phyloP scores from a whole-genome alignment of 1,140 invertebrate genomes.

The Wasmannia auropunctata region DNA sequence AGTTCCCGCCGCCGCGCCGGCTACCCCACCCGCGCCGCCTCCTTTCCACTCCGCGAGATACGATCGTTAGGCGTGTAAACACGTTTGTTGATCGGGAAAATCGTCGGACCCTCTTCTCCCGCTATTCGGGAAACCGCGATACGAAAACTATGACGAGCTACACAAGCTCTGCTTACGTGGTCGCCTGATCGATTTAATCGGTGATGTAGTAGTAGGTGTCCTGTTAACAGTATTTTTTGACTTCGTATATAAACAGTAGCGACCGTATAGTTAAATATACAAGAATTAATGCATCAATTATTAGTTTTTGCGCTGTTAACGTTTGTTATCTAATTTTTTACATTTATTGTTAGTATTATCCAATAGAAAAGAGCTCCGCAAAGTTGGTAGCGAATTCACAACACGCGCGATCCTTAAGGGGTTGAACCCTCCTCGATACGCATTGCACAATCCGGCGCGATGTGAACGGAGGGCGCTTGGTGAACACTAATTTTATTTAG shows the following conservation, averaged over 20 bases:
- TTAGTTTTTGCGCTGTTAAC: neutral
- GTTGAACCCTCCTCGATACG: constrained; percentile 23
- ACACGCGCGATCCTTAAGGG: constrained; percentile 51
- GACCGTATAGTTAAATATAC: neutral
- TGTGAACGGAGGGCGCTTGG: neutral
- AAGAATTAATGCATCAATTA: neutral
- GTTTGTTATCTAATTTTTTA: neutral
- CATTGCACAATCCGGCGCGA: constrained; percentile 34
- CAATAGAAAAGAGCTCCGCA: neutral
- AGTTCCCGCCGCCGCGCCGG: constrained; percentile 52
- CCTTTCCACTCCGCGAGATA: constrained; percentile 35
- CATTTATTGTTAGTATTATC: neutral
- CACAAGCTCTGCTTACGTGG: neutral
- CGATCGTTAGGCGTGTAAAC: constrained; percentile 60
- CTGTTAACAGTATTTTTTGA: neutral
- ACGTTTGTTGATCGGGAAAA: constrained; percentile 60
- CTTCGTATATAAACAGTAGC: neutral
- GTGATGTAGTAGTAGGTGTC: too few relatives aligned
- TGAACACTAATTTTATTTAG: constrained; percentile 73
- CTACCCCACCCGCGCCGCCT: neutral
- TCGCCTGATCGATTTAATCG: neutral
- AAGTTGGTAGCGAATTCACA: constrained; percentile 23
- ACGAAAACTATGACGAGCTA: constrained; percentile 26
- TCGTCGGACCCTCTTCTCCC: neutral
- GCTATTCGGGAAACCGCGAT: constrained; percentile 31